These are phyloP conservation scores for Amblyjoppa fuscipennis DNA, from an alignment of 2,888 invertebrate species.

Conservation along the genomic window DNA sequence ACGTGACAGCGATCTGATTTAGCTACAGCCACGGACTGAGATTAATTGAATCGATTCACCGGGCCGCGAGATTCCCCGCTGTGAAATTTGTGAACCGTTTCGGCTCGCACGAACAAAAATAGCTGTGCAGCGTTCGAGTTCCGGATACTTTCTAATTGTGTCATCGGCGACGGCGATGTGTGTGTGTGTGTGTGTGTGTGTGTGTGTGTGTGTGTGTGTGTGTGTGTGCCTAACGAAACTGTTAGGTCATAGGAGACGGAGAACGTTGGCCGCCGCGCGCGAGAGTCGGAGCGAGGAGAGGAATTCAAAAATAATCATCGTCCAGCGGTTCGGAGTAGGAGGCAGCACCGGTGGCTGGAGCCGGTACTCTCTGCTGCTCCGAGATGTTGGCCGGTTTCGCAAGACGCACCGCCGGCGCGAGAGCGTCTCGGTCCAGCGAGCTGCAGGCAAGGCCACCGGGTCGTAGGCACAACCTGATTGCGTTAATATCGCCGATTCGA, in stretches of 20 bases:
- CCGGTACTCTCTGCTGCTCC: not conserved
- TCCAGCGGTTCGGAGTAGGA: slow-evolving; percentile 5
- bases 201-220: not conserved
- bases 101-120: not conserved
- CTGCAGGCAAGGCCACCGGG: slow-evolving; percentile 80
- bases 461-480: slow-evolving; percentile 78
- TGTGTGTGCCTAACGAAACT: slow-evolving; percentile 56
- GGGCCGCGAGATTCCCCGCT: not conserved
- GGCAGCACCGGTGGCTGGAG: not conserved
- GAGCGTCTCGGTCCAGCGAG: slow-evolving; percentile 78
- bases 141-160: slow-evolving; percentile 67
- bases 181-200: not conserved
- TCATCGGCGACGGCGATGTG: slow-evolving; percentile 45
- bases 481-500: slow-evolving; percentile 62
- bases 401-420: slow-evolving; percentile 42
- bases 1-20: not conserved
- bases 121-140: slow-evolving; percentile 31
- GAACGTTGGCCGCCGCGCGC: not conserved
- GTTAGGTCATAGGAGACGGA: slow-evolving; percentile 57
- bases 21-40: not conserved
- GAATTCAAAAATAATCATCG: slow-evolving; percentile 45
- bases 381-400: slow-evolving; percentile 60
- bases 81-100: slow-evolving; percentile 9
- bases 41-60: slow-evolving; percentile 14
- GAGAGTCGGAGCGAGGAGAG: slow-evolving; percentile 25